Evolutionary conservation across 2,888 invertebrate species (phyloP).

Genomic region (Tipula helvola): DNA sequence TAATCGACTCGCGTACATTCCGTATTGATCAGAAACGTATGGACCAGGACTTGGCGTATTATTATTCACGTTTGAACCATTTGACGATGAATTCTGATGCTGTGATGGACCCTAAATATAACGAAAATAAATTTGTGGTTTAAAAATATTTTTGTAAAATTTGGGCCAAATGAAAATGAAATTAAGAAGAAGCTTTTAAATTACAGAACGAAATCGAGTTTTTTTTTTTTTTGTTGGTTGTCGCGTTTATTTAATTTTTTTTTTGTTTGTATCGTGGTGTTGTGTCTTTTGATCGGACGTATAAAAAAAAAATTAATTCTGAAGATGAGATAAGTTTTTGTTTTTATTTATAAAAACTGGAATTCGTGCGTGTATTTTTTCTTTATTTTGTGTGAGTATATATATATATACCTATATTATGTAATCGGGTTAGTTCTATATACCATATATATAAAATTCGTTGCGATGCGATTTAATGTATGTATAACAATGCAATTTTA

Average conservation of each 20-base stretch:
- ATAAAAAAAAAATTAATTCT: neutral
- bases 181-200: neutral
- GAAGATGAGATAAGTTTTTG: neutral
- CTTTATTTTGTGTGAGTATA: neutral
- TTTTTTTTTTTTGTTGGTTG: no score
- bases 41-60: constrained; percentile 36
- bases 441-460: neutral
- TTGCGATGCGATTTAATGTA: neutral
- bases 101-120: constrained; percentile 23
- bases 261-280: neutral
- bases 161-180: neutral
- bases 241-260: neutral
- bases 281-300: neutral
- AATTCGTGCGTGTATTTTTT: neutral
- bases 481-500: neutral
- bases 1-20: constrained; percentile 33
- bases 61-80: constrained; percentile 29
- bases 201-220: neutral
- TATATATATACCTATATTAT: no score
- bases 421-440: neutral
- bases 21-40: constrained; percentile 34
- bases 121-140: neutral
- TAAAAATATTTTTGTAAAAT: neutral
- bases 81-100: constrained; percentile 24
- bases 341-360: neutral